A percentile compares a stretch with the other conserved stretches of the same genome.
Evolutionary conservation across 2,113 vertebrate species (phyloP).

Genomic region (Desmodus rotundus): DNA sequence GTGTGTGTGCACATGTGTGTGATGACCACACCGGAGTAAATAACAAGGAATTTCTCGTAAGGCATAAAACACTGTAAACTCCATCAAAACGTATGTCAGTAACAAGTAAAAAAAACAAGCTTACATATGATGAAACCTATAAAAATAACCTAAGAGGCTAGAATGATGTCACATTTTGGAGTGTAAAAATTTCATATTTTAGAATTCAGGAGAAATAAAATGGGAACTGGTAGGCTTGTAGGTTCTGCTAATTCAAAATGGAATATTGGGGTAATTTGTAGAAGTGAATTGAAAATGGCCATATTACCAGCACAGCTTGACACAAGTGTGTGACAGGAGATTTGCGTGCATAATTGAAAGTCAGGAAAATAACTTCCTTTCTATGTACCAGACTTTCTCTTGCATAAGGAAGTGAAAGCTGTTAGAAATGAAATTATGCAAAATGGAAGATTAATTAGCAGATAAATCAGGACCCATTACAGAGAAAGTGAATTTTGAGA

Average conservation of each 20-base stretch:
- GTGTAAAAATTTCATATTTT: background rate
- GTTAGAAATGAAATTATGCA: background rate
- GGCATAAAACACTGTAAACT: background rate
- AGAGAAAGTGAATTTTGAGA: slow-evolving; percentile 14
- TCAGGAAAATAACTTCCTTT: background rate
- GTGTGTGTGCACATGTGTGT: background rate
- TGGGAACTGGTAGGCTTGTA: background rate
- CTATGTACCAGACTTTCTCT: background rate
- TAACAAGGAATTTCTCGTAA: background rate
- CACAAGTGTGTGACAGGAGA: background rate
- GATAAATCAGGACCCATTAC: background rate
- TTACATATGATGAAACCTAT: background rate
- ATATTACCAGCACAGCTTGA: background rate
- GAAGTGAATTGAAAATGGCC: background rate
- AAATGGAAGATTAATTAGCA: background rate
- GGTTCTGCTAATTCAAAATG: background rate
- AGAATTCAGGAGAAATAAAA: background rate
- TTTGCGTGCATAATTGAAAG: background rate
- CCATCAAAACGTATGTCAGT: background rate
- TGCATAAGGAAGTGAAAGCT: background rate
- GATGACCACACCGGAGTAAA: background rate
- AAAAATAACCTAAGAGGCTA: background rate
- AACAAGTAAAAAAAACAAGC: background rate
- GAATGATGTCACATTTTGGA: background rate
- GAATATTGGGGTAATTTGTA: background rate